Base-by-base conservation (phyloP, 2,888 invertebrate species). In the Rotaria magnacalcarata region DNA sequence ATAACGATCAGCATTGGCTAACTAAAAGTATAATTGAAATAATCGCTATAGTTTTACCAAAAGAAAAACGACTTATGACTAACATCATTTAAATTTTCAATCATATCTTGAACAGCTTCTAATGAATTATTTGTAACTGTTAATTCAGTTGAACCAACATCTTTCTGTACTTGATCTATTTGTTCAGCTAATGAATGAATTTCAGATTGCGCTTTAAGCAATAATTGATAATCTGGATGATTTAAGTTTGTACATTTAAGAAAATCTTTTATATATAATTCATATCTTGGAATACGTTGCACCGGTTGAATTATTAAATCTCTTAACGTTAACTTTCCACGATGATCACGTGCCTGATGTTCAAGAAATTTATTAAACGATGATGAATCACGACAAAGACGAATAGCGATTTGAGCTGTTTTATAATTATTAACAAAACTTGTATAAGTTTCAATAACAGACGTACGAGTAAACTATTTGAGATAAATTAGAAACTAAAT, bases 101-200 rank as follows among this genome's bases (percentile, higher is more conserved):
- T 84, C 67, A 86, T 80, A 50, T 86, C 86, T 75, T 86, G 86
- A 50, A 86, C 85, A 24, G 85, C 84, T 60, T 86, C 80, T 43
- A 80, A 50, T 54, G 85, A 84, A 19, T 67, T 52, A 50, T 75
- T 87, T 14, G 80, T 47, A 4, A 80, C 80, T 24, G 47, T 47
- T 47, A 43, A 47, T 24, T 47, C 80, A 80, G 47, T n/a, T 47
- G 47, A 43, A 80, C 80, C 80, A 41, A 85, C 87, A 84, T 85
- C 87, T 67, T 90, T 90, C 67, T 89, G 96, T 84, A 92, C 91
- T 89, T 95, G 95, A 92, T 97, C 96, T 89, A 98, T 96, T 90
- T 95, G 94, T 87, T 96, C 94, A 84, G 97, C 94, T 88, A 97
- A 93, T 88, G 96, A 95, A 91, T 96, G 96, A 60, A 97, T 94